A percentile compares a stretch with the other conserved stretches of the same genome.
Conservation (phyloP, 2,797 vertebrate species). For the Apogon hyalosoma region DNA sequence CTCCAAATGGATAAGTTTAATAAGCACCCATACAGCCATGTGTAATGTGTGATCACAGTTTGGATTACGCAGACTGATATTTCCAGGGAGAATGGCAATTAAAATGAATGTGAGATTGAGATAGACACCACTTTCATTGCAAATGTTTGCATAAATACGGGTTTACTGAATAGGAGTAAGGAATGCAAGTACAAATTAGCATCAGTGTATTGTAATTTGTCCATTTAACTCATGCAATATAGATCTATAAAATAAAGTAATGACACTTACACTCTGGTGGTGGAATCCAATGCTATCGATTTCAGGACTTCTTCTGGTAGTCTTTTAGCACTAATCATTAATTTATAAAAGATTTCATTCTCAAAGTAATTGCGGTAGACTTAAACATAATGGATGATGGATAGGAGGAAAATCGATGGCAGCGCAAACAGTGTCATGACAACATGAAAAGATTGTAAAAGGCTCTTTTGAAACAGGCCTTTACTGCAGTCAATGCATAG, state of each 20-base stretch:
- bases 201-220: constrained; percentile 25
- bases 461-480: constrained; percentile 23
- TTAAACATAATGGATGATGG: constrained; percentile 45
- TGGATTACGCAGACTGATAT: constrained; percentile 25
- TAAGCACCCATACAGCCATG: constrained; percentile 8
- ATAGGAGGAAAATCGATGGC: constrained; percentile 36
- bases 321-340: constrained; percentile 47
- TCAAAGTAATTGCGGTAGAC: constrained; percentile 38
- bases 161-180: constrained; percentile 6
- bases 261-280: constrained; percentile 50
- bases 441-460: constrained; percentile 31
- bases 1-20: constrained; percentile 27
- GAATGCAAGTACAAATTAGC: constrained; percentile 28
- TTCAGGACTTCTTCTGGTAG: constrained; percentile 15
- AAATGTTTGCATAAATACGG: constrained; percentile 36
- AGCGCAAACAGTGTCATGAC: constrained; percentile 8
- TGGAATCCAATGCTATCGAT: constrained; percentile 62
- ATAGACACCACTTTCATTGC: constrained; percentile 20
- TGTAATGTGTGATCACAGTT: constrained; percentile 31
- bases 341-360: constrained; percentile 56
- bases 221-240: constrained; percentile 27
- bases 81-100: constrained; percentile 41
- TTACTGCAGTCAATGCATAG: neutral
- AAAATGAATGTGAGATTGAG: constrained; percentile 18
- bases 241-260: constrained; percentile 51